Evolutionary conservation across 2,797 vertebrate genomes (phyloP).

Genomic region (Graptemys geographica): DNA sequence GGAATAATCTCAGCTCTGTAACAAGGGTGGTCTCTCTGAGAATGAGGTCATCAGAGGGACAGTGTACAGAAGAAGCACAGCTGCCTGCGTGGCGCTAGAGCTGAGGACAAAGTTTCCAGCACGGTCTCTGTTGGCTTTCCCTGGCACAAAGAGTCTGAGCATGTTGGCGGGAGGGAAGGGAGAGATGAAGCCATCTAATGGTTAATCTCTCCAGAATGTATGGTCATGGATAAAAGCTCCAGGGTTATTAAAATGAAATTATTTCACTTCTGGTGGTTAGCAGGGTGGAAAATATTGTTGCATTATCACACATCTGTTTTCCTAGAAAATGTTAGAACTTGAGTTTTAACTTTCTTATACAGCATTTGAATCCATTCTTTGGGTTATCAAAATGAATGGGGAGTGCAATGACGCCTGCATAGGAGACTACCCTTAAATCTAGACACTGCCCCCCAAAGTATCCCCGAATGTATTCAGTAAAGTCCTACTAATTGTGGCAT

Average conservation of each 20-base stretch:
- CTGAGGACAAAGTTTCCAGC: slow-evolving; percentile 35
- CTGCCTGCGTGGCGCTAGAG: slow-evolving; percentile 36
- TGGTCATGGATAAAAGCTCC: slow-evolving; percentile 68
- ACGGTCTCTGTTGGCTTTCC: background rate
- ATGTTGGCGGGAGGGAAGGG: background rate
- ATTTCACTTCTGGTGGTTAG: slow-evolving; percentile 75
- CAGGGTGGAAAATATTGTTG: slow-evolving; percentile 76
- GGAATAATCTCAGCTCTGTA: background rate
- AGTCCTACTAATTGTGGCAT: background rate
- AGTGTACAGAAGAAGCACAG: background rate
- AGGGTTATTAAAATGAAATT: slow-evolving; percentile 67
- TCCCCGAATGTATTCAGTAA: background rate
- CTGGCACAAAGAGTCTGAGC: slow-evolving; percentile 34
- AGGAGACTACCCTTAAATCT: background rate
- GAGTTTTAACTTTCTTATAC: background rate
- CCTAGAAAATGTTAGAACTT: slow-evolving; percentile 45
- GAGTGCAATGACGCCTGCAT: background rate
- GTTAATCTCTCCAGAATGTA: slow-evolving; percentile 75
- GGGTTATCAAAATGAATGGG: background rate
- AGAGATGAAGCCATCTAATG: slow-evolving; percentile 32
- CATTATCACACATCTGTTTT: slow-evolving; percentile 42
- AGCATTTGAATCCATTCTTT: background rate
- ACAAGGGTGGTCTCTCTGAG: slow-evolving; percentile 44
- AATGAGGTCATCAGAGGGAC: slow-evolving; percentile 47
- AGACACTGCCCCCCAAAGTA: background rate